Conservation (phyloP, 2,888 invertebrate genomes). For the Mellilla xanthometata region DNA sequence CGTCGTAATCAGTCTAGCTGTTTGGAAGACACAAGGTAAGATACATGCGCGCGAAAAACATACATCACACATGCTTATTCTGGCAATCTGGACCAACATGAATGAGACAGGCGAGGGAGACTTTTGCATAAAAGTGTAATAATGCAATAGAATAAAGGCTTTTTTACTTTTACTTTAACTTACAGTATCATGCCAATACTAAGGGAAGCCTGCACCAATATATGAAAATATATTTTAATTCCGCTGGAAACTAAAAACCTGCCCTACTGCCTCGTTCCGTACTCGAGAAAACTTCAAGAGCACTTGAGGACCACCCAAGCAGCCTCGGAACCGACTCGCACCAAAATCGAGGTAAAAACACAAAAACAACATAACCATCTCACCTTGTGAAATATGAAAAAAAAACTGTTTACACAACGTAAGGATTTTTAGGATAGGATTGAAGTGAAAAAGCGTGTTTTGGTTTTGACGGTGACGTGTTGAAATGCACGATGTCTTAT, state of each 20-base stretch:
- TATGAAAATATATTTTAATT: not conserved
- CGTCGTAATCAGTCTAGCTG: too few relatives aligned
- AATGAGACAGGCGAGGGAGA: too few relatives aligned
- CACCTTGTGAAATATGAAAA: conserved; percentile 30
- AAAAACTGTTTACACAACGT: conserved; percentile 28
- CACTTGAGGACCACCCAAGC: conserved; percentile 55
- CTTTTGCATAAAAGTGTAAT: too few relatives aligned
- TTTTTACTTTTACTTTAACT: too few relatives aligned
- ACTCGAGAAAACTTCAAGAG: conserved; percentile 43
- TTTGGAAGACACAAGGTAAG: too few relatives aligned
- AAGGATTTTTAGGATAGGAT: conserved; percentile 21
- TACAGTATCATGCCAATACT: too few relatives aligned
- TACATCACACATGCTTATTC: too few relatives aligned
- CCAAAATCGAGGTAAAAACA: conserved; percentile 50
- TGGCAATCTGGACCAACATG: too few relatives aligned
- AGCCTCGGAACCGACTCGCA: conserved; percentile 41
- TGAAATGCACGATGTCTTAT: conserved; percentile 10
- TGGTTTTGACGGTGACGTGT: conserved; percentile 24
- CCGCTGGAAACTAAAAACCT: too few relatives aligned
- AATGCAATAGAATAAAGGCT: too few relatives aligned
- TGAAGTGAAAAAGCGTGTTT: conserved; percentile 30
- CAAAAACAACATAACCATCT: conserved; percentile 31
- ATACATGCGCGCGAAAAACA: too few relatives aligned
- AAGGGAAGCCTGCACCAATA: too few relatives aligned
- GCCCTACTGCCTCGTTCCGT: conserved; percentile 12